A percentile compares a stretch with the other conserved stretches of the same genome.
Evolutionary conservation across 2,113 vertebrate species (phyloP).

Genomic region (Reinhardtius hippoglossoides): DNA sequence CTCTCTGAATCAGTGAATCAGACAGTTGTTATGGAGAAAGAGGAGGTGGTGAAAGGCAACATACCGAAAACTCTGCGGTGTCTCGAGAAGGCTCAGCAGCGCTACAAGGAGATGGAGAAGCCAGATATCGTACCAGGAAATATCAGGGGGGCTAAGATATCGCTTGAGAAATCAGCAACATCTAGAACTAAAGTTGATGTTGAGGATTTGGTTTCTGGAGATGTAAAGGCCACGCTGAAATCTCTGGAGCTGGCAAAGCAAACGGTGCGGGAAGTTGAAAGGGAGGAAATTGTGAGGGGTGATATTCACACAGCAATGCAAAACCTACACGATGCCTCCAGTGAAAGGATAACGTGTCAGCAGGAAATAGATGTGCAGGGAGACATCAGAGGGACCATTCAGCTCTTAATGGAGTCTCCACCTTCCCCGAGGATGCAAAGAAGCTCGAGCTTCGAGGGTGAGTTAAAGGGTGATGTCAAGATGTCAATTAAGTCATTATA

Average conservation of each 20-base stretch:
- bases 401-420: slow-evolving; percentile 81
- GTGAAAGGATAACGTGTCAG: slow-evolving; percentile 75
- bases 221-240: slow-evolving; percentile 86
- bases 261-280: slow-evolving; percentile 81
- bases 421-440: slow-evolving; percentile 75
- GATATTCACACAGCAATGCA: slow-evolving; percentile 78
- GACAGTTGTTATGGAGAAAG: slow-evolving; percentile 83
- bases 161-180: slow-evolving; percentile 86
- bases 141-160: slow-evolving; percentile 86
- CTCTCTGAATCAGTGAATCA: slow-evolving; percentile 87
- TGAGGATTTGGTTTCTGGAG: slow-evolving; percentile 86
- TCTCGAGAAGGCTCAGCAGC: slow-evolving; percentile 83
- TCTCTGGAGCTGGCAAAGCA: slow-evolving; percentile 84
- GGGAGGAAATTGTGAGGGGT: slow-evolving; percentile 80
- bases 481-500: slow-evolving; percentile 81
- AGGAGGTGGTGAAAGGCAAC: slow-evolving; percentile 87
- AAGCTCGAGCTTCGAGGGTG: slow-evolving; percentile 65
- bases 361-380: slow-evolving; percentile 77
- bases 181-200: slow-evolving; percentile 80
- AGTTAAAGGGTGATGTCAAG: slow-evolving; percentile 76
- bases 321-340: slow-evolving; percentile 76
- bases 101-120: slow-evolving; percentile 82
- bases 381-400: slow-evolving; percentile 81
- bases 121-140: slow-evolving; percentile 84
- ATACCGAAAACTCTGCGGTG: slow-evolving; percentile 83